Base-by-base conservation (phyloP, 2,113 vertebrate species). In the Heteronetta atricapilla region DNA sequence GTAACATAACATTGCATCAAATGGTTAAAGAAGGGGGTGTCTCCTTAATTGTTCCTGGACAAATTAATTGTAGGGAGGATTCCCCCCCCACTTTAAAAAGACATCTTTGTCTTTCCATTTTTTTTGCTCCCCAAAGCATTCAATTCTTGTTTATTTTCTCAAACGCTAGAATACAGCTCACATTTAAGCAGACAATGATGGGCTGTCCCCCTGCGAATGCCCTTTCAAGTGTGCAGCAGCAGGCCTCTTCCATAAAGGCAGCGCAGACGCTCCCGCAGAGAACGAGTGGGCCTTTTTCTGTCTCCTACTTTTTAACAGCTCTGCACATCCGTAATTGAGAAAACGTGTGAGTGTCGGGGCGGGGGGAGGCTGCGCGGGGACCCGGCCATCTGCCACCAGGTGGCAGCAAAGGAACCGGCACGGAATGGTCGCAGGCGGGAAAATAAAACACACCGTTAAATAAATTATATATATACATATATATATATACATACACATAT, bases 371-470 rank as follows among this genome's bases (percentile, higher is more conserved):
- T 36, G n/a, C 59, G 53, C 7, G 21, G 29, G 16, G 12, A 21
- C 46, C 46, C 46, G 19, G 23, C 42, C 4, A 40, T 42, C 25
- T 6, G 36, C 82, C 96, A 34, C 94, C 8, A 93, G 96, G 79
- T 86, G 96, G 87, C 96, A 95, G 75, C 78, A 89, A 1, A 85
- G 79, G 77, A 77, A 3, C 21, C 28, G 18, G 29, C 62, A 84
- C 33, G 4, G 11, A 23, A 1, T 0, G 3, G 3, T 8, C 10
- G 17, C 3, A 4, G 0, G 13, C 1, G 6, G 13, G 8, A 36
- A 19, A 53, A 9, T 58, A 19, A 58, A 58, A 11, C 11, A 11
- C 6, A 18, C 36, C 7, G 9, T n/a, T n/a, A 38, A 38, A 38
- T 38, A 38, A 38, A 38, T 38, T 38, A 38, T 38, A 38, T 38